phyloP scores from a whole-genome alignment of 2,113 vertebrate species.

The Tragulus kanchil region DNA sequence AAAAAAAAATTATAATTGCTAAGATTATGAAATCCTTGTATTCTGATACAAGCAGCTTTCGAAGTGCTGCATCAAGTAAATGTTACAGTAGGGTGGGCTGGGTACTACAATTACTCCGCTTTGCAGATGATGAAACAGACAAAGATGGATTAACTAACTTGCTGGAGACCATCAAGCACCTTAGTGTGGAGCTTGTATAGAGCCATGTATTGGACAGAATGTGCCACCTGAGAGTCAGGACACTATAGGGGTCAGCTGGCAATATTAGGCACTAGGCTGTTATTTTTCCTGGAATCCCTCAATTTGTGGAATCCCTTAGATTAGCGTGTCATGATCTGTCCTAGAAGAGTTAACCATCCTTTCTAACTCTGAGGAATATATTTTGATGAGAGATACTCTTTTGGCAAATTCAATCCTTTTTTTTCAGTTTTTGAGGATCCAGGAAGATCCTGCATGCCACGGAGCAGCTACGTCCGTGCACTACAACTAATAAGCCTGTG shows the following conservation, averaged over 20 bases:
- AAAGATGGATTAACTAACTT: background rate
- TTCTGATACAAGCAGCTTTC: background rate
- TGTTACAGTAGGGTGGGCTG: background rate
- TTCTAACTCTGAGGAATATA: background rate
- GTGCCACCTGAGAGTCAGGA: background rate
- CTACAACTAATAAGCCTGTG: background rate
- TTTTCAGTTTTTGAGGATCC: too few relatives aligned
- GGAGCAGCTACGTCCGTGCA: background rate
- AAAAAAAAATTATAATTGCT: background rate
- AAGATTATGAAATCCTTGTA: background rate
- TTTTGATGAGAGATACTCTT: background rate
- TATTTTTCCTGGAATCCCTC: background rate
- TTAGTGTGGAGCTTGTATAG: background rate
- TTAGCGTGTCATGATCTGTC: background rate
- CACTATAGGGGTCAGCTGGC: background rate
- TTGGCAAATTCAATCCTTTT: slow-evolving; percentile 5
- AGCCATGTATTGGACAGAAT: background rate
- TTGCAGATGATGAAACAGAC: background rate
- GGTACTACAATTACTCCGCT: background rate
- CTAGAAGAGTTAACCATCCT: background rate
- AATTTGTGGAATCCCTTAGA: background rate
- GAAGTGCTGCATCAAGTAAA: background rate
- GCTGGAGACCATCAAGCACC: background rate
- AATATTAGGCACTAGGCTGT: background rate
- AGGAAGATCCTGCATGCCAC: background rate